phyloP scores from a whole-genome alignment of 2,888 invertebrate genomes.

The Ischnus inquisitorius region DNA sequence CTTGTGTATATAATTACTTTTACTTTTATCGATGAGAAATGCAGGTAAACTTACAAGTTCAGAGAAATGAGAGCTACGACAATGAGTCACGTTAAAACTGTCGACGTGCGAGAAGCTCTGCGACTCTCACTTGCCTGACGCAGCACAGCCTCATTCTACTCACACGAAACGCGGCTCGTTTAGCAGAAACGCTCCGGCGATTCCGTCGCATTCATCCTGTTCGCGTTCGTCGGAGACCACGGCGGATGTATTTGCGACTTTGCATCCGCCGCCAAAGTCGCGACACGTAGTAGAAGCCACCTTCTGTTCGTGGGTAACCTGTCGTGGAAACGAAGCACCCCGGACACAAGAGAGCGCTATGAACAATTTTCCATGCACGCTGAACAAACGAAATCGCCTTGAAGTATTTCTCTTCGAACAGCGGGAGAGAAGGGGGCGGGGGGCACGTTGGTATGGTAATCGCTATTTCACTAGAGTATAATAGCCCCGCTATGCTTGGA shows the following conservation, averaged over 20 bases:
- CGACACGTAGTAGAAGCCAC: background rate
- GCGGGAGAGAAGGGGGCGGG: background rate
- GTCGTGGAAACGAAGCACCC: conserved; percentile 37
- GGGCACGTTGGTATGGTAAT: conserved; percentile 61
- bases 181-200: background rate
- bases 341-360: conserved; percentile 20
- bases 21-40: background rate
- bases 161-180: conserved; percentile 5
- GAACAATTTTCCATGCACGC: conserved; percentile 53
- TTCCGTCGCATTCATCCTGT: conserved; percentile 6
- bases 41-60: background rate
- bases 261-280: background rate
- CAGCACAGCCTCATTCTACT: conserved; percentile 8
- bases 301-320: conserved; percentile 36
- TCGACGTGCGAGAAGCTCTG: conserved; percentile 49
- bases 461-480: conserved; percentile 57
- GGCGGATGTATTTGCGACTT: conserved; percentile 5
- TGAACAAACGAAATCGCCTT: conserved; percentile 54
- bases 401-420: conserved; percentile 40
- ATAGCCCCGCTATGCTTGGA: conserved; percentile 47
- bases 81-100: conserved; percentile 60
- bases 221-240: background rate
- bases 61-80: background rate
- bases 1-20: conserved; percentile 6
- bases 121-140: conserved; percentile 16